Base-by-base conservation (phyloP, 2,797 vertebrate species). In the Ispidina lecontei region DNA sequence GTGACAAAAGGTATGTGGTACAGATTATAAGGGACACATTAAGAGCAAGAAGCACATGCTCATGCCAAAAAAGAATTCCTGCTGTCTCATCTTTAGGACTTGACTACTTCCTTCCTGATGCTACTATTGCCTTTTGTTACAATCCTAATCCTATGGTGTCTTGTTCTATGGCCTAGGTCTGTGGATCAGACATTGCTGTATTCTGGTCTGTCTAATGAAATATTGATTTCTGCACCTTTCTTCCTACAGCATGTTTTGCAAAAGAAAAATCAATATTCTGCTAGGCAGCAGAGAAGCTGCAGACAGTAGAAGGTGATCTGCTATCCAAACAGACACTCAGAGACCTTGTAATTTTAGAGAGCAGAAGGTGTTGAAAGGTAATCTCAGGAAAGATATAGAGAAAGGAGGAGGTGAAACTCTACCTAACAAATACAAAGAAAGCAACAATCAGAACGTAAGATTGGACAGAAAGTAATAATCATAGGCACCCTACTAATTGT, bases 181-280 rank as follows among this genome's bases (percentile, higher is more conserved):
- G 33, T 58, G 81, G 56, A 84, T 73, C 52, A 86, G 73, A 68
- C 20, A 11, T 39, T n/a, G 29, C 46, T 73, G 14, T 60, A 33
- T 74, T 84, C 58, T 89, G 64, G 31, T 58, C 65, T 95, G 87
- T 54, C 63, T 89, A 88, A 95, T 91, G 85, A 93, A 81, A 54
- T 96, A 97, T 96, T 94, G 97, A 97, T 97, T 97, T 89, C 92
- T 91, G 43, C 49, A 51, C 54, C 37, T 79, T 80, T 79, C 51
- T 64, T 85, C 35, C 90, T 81, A 56, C 33, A 58, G 55, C 55
- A 11, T 33, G 23, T 59, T 93, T 87, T 83, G 31, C 8, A 39
- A 73, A 78, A 75, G 51, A 70, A 79, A 88, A 94, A 95, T 96
- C 95, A 93, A 96, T 97, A 96, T 77, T 90, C 79, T 81, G 37